Conservation (phyloP, 2,888 invertebrate genomes). For the Tenthredo scrophulariae region DNA sequence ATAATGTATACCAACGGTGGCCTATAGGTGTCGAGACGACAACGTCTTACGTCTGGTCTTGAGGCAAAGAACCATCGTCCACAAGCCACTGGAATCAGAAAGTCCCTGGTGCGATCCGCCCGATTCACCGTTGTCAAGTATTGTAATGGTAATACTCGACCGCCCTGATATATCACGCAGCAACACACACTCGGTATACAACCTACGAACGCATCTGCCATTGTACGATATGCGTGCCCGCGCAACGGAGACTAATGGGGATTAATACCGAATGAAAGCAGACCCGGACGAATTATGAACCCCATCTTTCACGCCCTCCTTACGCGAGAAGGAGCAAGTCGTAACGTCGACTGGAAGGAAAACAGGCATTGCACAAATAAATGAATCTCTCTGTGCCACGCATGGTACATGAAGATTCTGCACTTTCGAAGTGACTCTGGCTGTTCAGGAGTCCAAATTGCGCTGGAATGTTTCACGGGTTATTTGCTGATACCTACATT, state of each 20-base stretch:
- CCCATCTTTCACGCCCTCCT: slow-evolving; percentile 54
- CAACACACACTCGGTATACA: slow-evolving; percentile 52
- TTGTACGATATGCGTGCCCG: slow-evolving; percentile 45
- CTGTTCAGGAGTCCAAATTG: not conserved
- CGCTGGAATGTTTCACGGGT: not conserved
- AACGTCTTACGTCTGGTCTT: slow-evolving; percentile 59
- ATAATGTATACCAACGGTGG: slow-evolving; percentile 74
- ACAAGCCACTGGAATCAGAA: slow-evolving; percentile 55
- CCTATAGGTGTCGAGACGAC: slow-evolving; percentile 69
- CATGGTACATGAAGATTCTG: not conserved
- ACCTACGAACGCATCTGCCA: slow-evolving; percentile 44
- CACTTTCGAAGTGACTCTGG: not conserved
- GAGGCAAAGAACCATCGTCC: slow-evolving; percentile 44
- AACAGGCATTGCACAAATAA: slow-evolving; percentile 18
- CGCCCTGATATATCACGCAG: slow-evolving; percentile 63
- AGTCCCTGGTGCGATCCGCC: slow-evolving; percentile 66
- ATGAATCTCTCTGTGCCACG: not conserved
- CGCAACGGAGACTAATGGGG: slow-evolving; percentile 55
- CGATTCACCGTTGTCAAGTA: slow-evolving; percentile 72
- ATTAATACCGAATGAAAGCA: slow-evolving; percentile 56
- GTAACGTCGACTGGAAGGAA: slow-evolving; percentile 1
- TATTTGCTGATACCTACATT: not conserved
- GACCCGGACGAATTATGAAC: slow-evolving; percentile 54
- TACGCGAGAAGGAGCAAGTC: not conserved
- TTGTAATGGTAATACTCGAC: slow-evolving; percentile 74